Conservation (phyloP, 1,140 invertebrate species). For the Sminthurides bifidus region DNA sequence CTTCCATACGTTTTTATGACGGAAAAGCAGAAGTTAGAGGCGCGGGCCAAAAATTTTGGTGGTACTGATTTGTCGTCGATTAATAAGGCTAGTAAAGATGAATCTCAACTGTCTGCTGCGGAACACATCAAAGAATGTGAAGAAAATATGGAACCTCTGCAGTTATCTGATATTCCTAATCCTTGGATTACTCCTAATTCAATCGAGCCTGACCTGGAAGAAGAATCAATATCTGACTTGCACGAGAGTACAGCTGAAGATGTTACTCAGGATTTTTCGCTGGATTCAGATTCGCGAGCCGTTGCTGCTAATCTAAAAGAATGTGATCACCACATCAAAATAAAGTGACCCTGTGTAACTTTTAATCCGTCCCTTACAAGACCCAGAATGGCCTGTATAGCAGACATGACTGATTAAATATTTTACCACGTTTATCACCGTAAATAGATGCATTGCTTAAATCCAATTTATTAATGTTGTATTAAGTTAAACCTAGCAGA, state of each 20-base stretch:
- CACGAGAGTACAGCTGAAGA: not conserved
- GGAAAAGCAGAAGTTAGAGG: slow-evolving; percentile 6
- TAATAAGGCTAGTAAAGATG: not conserved
- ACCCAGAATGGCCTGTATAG: no score
- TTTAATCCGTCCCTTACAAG: no score
- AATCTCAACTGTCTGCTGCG: no score
- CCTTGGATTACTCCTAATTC: not conserved
- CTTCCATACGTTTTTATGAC: not conserved
- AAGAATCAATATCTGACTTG: slow-evolving; percentile 5
- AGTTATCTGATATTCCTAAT: not conserved
- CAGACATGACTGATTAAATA: no score
- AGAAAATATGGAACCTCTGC: not conserved
- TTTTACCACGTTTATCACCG: no score
- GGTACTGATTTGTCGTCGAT: not conserved
- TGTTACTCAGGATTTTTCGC: not conserved
- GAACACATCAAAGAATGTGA: not conserved
- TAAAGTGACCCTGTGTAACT: not conserved
- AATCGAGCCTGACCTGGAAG: not conserved
- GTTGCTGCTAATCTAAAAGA: not conserved
- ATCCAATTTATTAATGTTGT: no score
- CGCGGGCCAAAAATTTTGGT: slow-evolving; percentile 1
- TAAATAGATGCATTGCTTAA: no score
- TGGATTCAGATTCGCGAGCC: not conserved
- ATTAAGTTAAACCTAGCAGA: no score
- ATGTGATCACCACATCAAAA: slow-evolving; percentile 2